Percentiles rank a stretch among this genome's conserved stretches.
phyloP scores from a whole-genome alignment of 2,797 vertebrate genomes.

The Sebastes kiyomatsui region DNA sequence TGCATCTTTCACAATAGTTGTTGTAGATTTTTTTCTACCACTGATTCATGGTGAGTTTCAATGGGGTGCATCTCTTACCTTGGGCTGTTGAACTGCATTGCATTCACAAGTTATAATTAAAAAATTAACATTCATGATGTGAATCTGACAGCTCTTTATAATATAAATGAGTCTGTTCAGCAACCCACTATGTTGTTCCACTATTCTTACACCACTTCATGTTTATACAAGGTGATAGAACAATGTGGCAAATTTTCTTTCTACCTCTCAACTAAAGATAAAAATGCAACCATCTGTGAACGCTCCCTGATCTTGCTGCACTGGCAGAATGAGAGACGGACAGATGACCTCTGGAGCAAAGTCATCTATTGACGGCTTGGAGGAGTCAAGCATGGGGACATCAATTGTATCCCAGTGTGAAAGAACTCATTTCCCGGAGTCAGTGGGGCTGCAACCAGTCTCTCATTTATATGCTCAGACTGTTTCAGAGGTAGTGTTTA shows the following conservation, averaged over 20 bases:
- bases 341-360: constrained; percentile 39
- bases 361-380: constrained; percentile 15
- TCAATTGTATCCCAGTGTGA: constrained; percentile 31
- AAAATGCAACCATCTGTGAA: background rate
- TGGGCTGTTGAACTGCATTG: background rate
- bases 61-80: background rate
- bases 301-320: background rate
- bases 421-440: constrained; percentile 35
- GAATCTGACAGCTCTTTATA: background rate
- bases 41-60: background rate
- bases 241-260: background rate
- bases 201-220: background rate
- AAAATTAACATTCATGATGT: background rate
- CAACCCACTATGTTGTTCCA: background rate
- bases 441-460: constrained; percentile 27
- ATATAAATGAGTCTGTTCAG: background rate
- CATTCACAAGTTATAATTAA: background rate
- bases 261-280: background rate
- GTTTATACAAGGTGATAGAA: background rate
- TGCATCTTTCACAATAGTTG: background rate
- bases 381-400: constrained; percentile 38
- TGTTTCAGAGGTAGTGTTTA: background rate
- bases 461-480: constrained; percentile 8
- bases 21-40: background rate
- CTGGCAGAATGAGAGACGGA: background rate